These are phyloP conservation scores for Axinella damicornis DNA, from an alignment of 37 sponge, comb jelly and placozoan genomes.

Conservation along the genomic window DNA sequence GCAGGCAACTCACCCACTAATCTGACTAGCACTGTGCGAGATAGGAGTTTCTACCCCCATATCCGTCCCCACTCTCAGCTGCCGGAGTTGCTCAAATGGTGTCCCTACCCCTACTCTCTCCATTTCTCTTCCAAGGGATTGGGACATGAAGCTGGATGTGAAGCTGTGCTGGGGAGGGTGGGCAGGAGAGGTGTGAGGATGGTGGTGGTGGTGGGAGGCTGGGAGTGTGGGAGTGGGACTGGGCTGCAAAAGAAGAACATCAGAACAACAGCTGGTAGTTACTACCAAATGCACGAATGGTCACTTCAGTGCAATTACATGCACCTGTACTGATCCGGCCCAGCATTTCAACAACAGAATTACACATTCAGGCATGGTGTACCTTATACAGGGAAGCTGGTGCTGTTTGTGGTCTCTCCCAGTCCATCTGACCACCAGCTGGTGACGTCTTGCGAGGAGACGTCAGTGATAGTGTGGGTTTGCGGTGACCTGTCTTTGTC, in stretches of 20 bases:
- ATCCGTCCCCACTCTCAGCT: too few relatives aligned
- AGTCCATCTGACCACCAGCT: not conserved
- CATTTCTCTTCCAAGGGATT: not conserved
- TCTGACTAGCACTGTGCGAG: too few relatives aligned
- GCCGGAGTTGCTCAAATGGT: conserved; percentile 27
- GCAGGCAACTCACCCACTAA: too few relatives aligned
- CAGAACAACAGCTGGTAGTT: not conserved
- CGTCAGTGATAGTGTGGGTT: conserved; percentile 21
- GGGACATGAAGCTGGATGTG: conserved; percentile 32
- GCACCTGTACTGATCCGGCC: too few relatives aligned
- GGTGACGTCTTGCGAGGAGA: not conserved
- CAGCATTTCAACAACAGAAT: too few relatives aligned
- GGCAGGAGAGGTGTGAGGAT: too few relatives aligned
- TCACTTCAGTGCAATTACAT: too few relatives aligned
- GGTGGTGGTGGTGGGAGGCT: not conserved
- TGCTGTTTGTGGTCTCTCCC: conserved; percentile 47
- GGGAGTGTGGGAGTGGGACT: not conserved
- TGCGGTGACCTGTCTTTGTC: not conserved
- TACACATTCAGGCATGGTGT: too few relatives aligned
- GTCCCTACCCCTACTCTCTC: not conserved
- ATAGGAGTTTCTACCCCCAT: too few relatives aligned
- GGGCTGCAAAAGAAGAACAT: not conserved
- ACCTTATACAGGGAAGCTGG: conserved; percentile 33
- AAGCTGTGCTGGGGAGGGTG: not conserved
- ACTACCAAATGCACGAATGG: too few relatives aligned